Evolutionary conservation across 2,888 invertebrate genomes (phyloP), one percentile per base, ranked within the genome.

Genomic region (Dichetophora obliterata): DNA sequence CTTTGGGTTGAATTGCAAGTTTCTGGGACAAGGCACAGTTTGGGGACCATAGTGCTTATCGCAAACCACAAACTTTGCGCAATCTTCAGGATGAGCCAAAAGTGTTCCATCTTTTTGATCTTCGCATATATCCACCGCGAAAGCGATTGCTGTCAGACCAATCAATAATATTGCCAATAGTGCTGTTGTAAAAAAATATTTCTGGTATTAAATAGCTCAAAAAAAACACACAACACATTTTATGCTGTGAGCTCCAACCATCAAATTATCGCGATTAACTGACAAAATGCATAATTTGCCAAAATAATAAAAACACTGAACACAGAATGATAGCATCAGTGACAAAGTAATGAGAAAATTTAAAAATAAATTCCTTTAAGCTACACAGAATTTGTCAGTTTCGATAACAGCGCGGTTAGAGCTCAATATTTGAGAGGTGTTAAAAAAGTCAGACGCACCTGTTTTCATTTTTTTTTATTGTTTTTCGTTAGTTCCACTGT

Each of bases 11-110:
- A 83, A 88, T 76, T 86, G 83, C 5, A 86, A 59, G 5, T 83
- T 83, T 24, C 79, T 76, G 3, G 86, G 84, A 31, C 87, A 88
- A 3, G 14, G 16, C 27, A 81, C 59, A 4, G 82, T 81, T 0
- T 73, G 43, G 43, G 77, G 77, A 34, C 82, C n/a, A n/a, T n/a
- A 81, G 0, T 82, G 81, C n/a, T 82, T 78, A 9, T 79, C 73
- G 63, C 87, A 87, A 4, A 84, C 73, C 8, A 84, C 81, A 66
- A 82, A 86, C 24, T 83, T 80, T 5, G 70, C 63, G n/a, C 87
- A 87, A 52, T 87, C 83, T 3, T 76, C 16, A 2, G 83, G 79
- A 37, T 85, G 66, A 1, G 83, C 66, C 16, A 86, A 59, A 1
- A 83, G 82, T 4, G 80, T 75, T 6, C 86, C 87, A 31, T 86